Conservation (phyloP, 2,888 invertebrate species). For the Scaeva pyrastri region DNA sequence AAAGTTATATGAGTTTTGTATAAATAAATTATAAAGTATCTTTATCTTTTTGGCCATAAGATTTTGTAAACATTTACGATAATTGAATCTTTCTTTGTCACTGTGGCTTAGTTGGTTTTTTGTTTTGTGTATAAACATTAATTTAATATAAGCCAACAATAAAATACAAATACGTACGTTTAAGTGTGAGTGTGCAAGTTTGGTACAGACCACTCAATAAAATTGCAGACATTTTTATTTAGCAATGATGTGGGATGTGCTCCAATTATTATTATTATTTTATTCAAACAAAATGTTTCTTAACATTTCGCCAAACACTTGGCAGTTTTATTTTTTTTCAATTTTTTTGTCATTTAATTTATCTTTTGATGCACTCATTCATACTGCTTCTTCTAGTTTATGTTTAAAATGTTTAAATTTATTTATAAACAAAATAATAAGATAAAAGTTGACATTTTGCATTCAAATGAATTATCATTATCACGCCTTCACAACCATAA, state of each 20-base stretch:
- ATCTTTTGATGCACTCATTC: constrained; percentile 55
- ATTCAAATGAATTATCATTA: too few relatives aligned
- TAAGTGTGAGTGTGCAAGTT: neutral
- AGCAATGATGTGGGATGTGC: constrained; percentile 61
- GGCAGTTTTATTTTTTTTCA: constrained; percentile 58
- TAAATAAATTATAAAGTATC: constrained; percentile 18
- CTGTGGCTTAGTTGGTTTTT: neutral
- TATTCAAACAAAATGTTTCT: neutral
- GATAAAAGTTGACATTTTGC: too few relatives aligned
- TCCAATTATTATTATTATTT: constrained; percentile 49
- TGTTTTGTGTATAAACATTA: neutral
- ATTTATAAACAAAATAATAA: too few relatives aligned
- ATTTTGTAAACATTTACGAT: constrained; percentile 54
- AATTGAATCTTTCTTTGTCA: constrained; percentile 54
- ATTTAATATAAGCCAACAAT: constrained; percentile 1
- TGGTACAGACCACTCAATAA: constrained; percentile 19
- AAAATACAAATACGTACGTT: constrained; percentile 3
- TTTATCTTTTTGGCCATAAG: neutral
- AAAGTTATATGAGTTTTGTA: constrained; percentile 24
- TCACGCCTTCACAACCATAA: too few relatives aligned
- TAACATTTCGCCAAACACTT: neutral
- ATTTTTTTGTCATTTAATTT: too few relatives aligned
- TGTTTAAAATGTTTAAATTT: too few relatives aligned
- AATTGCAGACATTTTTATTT: constrained; percentile 39
- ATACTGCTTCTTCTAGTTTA: too few relatives aligned